phyloP scores from a whole-genome alignment of 1,140 invertebrate species.

The Drosophila grimshawi region DNA sequence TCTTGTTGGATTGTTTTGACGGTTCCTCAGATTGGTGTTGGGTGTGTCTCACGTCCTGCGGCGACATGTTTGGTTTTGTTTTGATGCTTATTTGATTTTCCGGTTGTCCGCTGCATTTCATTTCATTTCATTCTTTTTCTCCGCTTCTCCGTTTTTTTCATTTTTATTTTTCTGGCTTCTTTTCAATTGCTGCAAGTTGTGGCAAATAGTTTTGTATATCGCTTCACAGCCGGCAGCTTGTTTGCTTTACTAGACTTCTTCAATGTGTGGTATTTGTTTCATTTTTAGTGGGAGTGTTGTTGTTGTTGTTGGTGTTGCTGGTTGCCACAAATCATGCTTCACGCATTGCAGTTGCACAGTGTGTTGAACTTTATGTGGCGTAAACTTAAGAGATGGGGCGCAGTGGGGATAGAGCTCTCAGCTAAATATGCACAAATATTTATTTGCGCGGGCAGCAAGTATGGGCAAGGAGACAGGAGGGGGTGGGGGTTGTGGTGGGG shows the following conservation, averaged over 20 bases:
- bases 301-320: neutral
- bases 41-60: slow-evolving; percentile 56
- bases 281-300: slow-evolving; percentile 24
- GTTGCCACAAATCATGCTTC: slow-evolving; percentile 61
- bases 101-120: slow-evolving; percentile 55
- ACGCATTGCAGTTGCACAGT: slow-evolving; percentile 70
- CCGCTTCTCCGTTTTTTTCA: neutral
- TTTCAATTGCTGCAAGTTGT: slow-evolving; percentile 68
- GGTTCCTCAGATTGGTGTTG: neutral
- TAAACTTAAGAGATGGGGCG: slow-evolving; percentile 17
- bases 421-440: slow-evolving; percentile 82
- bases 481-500: slow-evolving; percentile 25
- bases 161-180: slow-evolving; percentile 38
- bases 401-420: slow-evolving; percentile 4
- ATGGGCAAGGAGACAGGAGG: neutral
- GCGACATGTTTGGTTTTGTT: slow-evolving; percentile 65
- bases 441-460: slow-evolving; percentile 55
- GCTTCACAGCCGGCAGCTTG: slow-evolving; percentile 63
- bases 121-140: neutral
- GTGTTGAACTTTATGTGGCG: slow-evolving; percentile 70
- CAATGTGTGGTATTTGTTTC: slow-evolving; percentile 20
- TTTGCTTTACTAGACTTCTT: slow-evolving; percentile 58
- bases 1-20: neutral
- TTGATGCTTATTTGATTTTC: slow-evolving; percentile 80
- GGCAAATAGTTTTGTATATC: slow-evolving; percentile 73